Evolutionary conservation across 2,888 invertebrate genomes (phyloP).

Genomic region (Laspeyria flexula): DNA sequence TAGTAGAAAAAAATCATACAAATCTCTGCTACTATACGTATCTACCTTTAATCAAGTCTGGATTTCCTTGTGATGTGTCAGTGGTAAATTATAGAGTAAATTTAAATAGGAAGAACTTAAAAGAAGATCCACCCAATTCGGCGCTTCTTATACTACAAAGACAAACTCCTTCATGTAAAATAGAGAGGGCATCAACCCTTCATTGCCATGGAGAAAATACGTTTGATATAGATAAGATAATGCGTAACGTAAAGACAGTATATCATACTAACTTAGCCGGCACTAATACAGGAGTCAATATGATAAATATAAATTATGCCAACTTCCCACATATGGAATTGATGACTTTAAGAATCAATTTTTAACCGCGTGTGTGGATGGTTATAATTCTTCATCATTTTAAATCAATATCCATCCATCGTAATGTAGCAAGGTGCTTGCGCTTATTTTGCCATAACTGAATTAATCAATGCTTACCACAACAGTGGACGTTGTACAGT

Average conservation of each 20-base stretch:
- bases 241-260: conserved; percentile 59
- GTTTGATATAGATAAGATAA: conserved; percentile 62
- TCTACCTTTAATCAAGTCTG: conserved; percentile 66
- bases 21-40: conserved; percentile 61
- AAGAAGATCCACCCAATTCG: conserved; percentile 46
- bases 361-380: too few relatives aligned
- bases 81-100: conserved; percentile 67
- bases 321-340: conserved; percentile 74
- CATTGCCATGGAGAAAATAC: conserved; percentile 59
- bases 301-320: conserved; percentile 50
- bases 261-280: conserved; percentile 73
- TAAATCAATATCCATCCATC: too few relatives aligned
- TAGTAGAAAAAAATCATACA: conserved; percentile 58
- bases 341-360: conserved; percentile 62
- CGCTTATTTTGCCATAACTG: too few relatives aligned
- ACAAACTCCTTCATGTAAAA: conserved; percentile 64
- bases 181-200: conserved; percentile 42
- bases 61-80: conserved; percentile 72
- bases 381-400: too few relatives aligned
- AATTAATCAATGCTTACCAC: too few relatives aligned
- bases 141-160: conserved; percentile 69
- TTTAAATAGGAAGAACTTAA: conserved; percentile 42
- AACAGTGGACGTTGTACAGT: too few relatives aligned
- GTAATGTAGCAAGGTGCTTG: too few relatives aligned
- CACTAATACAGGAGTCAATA: conserved; percentile 60